phyloP scores from a whole-genome alignment of 2,797 vertebrate species.

The Leptoclinus maculatus region DNA sequence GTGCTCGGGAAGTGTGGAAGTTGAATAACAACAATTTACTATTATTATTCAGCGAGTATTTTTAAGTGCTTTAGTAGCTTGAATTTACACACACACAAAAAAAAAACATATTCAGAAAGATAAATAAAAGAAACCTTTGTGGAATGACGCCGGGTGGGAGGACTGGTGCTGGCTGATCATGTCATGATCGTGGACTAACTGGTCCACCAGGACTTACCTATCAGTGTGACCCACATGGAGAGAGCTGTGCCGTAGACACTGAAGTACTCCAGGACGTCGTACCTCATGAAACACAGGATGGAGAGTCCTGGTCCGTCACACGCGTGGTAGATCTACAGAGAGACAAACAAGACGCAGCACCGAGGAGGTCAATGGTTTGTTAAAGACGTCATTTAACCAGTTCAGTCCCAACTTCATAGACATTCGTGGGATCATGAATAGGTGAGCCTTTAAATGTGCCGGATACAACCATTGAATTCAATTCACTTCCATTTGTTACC shows the following conservation, averaged over 20 bases:
- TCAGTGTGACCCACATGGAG: constrained; percentile 98
- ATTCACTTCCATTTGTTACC: too few species aligned
- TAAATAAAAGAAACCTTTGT: neutral
- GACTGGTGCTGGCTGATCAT: too few species aligned
- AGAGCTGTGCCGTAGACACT: constrained; percentile 93
- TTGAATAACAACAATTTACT: neutral
- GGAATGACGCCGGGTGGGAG: neutral
- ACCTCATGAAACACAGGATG: constrained; percentile 93
- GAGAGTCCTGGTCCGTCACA: constrained; percentile 92
- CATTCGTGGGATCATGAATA: too few species aligned
- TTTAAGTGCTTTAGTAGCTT: neutral
- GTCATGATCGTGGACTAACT: neutral
- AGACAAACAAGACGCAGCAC: neutral
- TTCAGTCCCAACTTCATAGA: too few species aligned
- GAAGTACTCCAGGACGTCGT: constrained; percentile 95
- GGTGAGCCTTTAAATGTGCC: too few species aligned
- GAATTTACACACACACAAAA: neutral
- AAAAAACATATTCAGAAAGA: neutral
- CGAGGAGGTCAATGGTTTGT: neutral
- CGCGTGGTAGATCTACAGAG: constrained; percentile 88
- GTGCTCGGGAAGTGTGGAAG: neutral
- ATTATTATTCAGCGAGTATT: neutral
- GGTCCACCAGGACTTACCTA: constrained; percentile 85
- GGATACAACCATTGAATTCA: too few species aligned
- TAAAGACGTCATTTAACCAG: too few species aligned